A percentile compares a stretch with the other conserved stretches of the same genome.
Evolutionary conservation across 2,797 vertebrate species (phyloP).

Genomic region (Acipenser oxyrinchus): DNA sequence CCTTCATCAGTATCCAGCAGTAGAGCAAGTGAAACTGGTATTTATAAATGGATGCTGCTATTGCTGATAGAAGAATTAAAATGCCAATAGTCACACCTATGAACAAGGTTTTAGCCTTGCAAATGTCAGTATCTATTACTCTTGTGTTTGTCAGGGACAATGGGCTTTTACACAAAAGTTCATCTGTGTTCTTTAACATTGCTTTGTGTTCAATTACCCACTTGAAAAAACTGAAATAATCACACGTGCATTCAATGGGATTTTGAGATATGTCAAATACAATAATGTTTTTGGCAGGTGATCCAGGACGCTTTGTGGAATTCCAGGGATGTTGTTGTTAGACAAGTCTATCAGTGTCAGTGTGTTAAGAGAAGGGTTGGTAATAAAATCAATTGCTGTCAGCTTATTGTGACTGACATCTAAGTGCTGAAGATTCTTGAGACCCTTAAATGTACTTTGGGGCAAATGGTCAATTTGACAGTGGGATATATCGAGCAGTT

Average conservation of each 20-base stretch:
- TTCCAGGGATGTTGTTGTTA: conserved; percentile 40
- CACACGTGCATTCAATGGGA: conserved; percentile 50
- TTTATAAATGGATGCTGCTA: conserved; percentile 36
- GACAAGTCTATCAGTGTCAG: conserved; percentile 49
- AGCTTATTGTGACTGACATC: conserved; percentile 56
- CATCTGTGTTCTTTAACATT: conserved; percentile 30
- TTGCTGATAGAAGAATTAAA: no score
- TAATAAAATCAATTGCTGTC: conserved; percentile 32
- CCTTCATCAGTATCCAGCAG: conserved; percentile 35
- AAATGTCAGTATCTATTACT: conserved; percentile 31
- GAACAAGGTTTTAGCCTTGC: conserved; percentile 13
- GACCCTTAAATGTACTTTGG: conserved; percentile 31
- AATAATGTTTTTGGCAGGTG: conserved; percentile 34
- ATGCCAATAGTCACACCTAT: no score
- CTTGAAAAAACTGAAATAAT: conserved; percentile 40
- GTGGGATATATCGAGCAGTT: conserved; percentile 47
- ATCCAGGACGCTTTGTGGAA: conserved; percentile 25
- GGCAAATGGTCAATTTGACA: conserved; percentile 44
- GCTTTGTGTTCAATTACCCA: conserved; percentile 44
- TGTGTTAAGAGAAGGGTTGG: conserved; percentile 25
- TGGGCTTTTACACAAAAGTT: conserved; percentile 44
- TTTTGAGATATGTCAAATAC: conserved; percentile 51
- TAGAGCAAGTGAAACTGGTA: conserved; percentile 58
- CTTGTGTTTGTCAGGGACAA: neutral
- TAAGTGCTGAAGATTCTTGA: conserved; percentile 41